Base-by-base conservation (phyloP, 1,140 invertebrate species). In the Meloidogyne exigua region DNA sequence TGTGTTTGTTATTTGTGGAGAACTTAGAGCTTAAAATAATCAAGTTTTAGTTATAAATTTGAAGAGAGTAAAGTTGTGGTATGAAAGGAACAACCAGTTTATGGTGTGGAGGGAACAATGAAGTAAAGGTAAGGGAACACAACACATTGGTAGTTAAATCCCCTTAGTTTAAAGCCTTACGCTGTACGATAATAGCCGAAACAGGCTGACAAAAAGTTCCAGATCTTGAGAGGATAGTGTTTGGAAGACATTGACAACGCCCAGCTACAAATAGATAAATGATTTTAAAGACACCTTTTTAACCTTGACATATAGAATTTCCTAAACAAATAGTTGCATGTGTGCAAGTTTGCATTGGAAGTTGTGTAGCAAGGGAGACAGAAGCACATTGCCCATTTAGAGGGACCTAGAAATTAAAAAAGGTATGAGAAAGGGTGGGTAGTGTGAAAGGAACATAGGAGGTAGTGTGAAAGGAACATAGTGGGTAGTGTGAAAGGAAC, bases 361-460 rank as follows among this genome's bases (percentile, higher is more conserved):
- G 49, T 63, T 85, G 83, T n/a, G 81, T 75, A 39, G 72, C 26
- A 13, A 84, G 63, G 28, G 72, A 84, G 12, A 84, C 73, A n/a
- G 71, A 63, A 1, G 80, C 73, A 62, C 81, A 82, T 77, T 82
- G 81, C 15, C 81, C 81, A 49, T 84, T 84, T n/a, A 82, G 64
- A 12, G 62, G 66, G 1, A 57, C 49, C 49, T 57, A 18, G 9
- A 57, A 39, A 39, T 9, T 39, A 39, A 39, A 7, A 39, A 39
- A 39, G 3, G 9, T 3, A 32, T 32, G 18, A 18, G 18, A 18
- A 0, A 15, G 15, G 18, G 13, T 18, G 18, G n/a, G n/a, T n/a
- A n/a, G n/a, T n/a, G n/a, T n/a, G n/a, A n/a, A n/a, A n/a, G n/a
- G 49, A 57, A 57, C n/a, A 57, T n/a, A n/a, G 3, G 7, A 4